These are phyloP conservation scores for Sitobion miscanthi DNA, from an alignment of 1,140 invertebrate genomes.

Conservation along the genomic window DNA sequence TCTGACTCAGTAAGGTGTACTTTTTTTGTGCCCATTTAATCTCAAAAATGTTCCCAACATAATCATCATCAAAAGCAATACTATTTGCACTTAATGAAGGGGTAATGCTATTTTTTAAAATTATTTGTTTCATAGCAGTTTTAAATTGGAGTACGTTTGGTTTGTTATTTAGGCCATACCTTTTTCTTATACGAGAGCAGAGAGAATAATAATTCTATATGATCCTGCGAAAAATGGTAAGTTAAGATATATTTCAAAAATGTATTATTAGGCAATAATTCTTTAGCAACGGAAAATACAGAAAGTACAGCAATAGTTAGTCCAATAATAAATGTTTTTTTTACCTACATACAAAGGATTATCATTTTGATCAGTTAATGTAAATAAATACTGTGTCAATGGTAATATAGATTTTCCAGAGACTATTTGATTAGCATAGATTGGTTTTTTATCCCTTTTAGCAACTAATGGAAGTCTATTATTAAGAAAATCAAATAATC, in stretches of 20 bases:
- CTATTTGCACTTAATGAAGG: background rate
- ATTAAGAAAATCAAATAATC: conserved; percentile 41
- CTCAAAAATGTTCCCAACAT: background rate
- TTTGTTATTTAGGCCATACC: conserved; percentile 21
- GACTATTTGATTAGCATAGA: conserved; percentile 13
- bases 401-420: conserved; percentile 28
- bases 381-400: conserved; percentile 28
- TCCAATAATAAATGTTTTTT: conserved; percentile 33
- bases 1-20: background rate
- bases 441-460: conserved; percentile 20
- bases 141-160: conserved; percentile 28
- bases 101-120: conserved; percentile 27
- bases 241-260: conserved; percentile 30
- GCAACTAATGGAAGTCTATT: background rate
- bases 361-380: conserved; percentile 36
- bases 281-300: conserved; percentile 33
- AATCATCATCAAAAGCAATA: background rate
- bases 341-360: conserved; percentile 14
- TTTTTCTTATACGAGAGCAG: conserved; percentile 8
- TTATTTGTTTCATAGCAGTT: background rate
- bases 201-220: conserved; percentile 45
- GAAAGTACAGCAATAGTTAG: background rate
- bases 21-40: conserved; percentile 25
- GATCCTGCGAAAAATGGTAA: background rate
- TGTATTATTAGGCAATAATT: background rate